Percentiles rank a stretch among this genome's conserved stretches.
phyloP scores from a whole-genome alignment of 2,888 invertebrate species.

The Drosophila glabriapex region DNA sequence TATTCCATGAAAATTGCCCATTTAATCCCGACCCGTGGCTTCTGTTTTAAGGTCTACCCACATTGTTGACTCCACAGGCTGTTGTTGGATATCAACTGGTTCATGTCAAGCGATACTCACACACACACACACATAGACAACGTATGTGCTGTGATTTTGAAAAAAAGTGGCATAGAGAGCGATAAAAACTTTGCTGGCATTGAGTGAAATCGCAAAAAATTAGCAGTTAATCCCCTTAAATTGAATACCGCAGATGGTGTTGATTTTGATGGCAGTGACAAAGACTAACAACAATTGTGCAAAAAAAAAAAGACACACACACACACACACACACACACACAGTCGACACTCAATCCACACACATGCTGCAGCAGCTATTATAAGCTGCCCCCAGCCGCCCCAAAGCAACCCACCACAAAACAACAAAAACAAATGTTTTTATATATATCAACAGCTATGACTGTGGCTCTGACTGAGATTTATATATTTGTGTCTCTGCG shows the following conservation, averaged over 20 bases:
- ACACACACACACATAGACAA: neutral
- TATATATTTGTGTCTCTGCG: constrained; percentile 17
- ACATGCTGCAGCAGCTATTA: constrained; percentile 37
- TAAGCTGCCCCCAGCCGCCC: constrained; percentile 18
- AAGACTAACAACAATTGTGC: constrained; percentile 34
- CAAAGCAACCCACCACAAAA: constrained; percentile 37
- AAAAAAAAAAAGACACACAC: constrained; percentile 21
- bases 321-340: neutral
- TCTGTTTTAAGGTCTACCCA: constrained; percentile 27
- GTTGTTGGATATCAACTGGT: constrained; percentile 52
- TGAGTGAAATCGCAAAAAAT: constrained; percentile 81
- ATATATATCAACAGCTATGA: constrained; percentile 4
- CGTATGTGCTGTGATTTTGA: constrained; percentile 18
- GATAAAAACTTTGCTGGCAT: constrained; percentile 62
- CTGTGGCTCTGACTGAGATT: constrained; percentile 2
- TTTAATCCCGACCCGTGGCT: constrained; percentile 47
- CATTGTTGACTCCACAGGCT: constrained; percentile 58
- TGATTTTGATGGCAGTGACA: constrained; percentile 63
- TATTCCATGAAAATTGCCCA: constrained; percentile 33
- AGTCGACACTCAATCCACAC: constrained; percentile 51
- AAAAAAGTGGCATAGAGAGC: constrained; percentile 11
- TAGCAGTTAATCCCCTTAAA: constrained; percentile 85
- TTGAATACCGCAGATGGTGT: constrained; percentile 83
- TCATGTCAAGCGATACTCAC: constrained; percentile 8
- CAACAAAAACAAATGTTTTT: constrained; percentile 34